A percentile compares a stretch with the other conserved stretches of the same genome.
These are phyloP conservation scores for Schizopygopsis pylzovi DNA, from an alignment of 2,797 vertebrate species.

Conservation along the genomic window DNA sequence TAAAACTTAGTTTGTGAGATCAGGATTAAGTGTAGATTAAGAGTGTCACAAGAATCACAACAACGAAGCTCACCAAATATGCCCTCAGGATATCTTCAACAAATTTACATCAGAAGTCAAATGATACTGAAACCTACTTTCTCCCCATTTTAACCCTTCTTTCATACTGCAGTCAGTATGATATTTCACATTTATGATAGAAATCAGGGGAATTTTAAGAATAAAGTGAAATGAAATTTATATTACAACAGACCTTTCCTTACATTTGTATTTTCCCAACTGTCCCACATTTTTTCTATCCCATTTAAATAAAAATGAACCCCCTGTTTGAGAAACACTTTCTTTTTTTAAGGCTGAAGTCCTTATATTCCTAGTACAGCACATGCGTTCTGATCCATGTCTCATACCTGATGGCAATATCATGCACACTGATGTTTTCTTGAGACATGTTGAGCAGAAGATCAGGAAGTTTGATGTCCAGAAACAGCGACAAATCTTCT, in stretches of 20 bases:
- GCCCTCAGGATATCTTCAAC: background rate
- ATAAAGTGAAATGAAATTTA: too few species aligned
- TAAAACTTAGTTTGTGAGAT: background rate
- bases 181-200: background rate
- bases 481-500: conserved; percentile 89
- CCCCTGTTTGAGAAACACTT: too few species aligned
- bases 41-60: background rate
- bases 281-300: background rate
- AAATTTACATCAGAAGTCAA: background rate
- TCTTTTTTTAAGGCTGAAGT: background rate
- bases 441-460: conserved; percentile 92
- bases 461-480: conserved; percentile 88
- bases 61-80: background rate
- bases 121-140: background rate
- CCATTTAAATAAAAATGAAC: background rate
- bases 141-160: background rate
- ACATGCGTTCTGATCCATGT: background rate
- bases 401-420: conserved; percentile 89
- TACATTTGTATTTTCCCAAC: background rate
- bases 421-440: conserved; percentile 96
- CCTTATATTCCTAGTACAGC: background rate
- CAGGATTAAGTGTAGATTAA: background rate
- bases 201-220: background rate
- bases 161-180: background rate
- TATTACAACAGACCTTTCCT: background rate